Percentiles rank a stretch among this genome's conserved stretches.
These are phyloP conservation scores for Kryptolebias marmoratus DNA, from an alignment of 2,113 vertebrate species.

Conservation along the genomic window DNA sequence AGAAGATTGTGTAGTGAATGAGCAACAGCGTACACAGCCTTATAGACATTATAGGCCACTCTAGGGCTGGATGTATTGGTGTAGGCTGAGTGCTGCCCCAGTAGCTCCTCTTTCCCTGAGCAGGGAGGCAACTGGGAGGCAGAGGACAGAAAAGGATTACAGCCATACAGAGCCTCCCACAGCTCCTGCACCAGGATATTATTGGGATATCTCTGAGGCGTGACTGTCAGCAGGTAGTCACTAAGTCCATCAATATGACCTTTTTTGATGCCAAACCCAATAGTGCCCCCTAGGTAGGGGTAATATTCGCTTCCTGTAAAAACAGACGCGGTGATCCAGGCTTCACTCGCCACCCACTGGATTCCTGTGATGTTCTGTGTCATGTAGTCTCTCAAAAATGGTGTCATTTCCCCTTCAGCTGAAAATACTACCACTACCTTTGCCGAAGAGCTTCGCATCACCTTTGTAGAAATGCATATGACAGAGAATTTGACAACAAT, in stretches of 20 bases:
- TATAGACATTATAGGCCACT: slow-evolving; percentile 79
- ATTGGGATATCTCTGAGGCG: slow-evolving; percentile 67
- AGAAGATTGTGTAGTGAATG: slow-evolving; percentile 80
- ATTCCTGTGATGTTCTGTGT: slow-evolving; percentile 78
- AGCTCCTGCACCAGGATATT: slow-evolving; percentile 75
- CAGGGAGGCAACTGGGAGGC: slow-evolving; percentile 55
- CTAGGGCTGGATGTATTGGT: slow-evolving; percentile 76
- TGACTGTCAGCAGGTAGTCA: slow-evolving; percentile 72
- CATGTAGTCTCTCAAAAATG: slow-evolving; percentile 79
- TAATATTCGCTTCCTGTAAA: slow-evolving; percentile 75
- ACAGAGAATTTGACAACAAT: background rate
- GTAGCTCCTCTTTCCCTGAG: slow-evolving; percentile 68
- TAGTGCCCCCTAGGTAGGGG: slow-evolving; percentile 77
- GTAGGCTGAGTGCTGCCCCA: slow-evolving; percentile 70
- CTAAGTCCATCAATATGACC: slow-evolving; percentile 71
- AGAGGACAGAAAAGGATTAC: slow-evolving; percentile 42
- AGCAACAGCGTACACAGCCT: slow-evolving; percentile 77
- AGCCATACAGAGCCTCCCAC: slow-evolving; percentile 79
- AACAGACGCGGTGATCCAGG: slow-evolving; percentile 79
- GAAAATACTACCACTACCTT: slow-evolving; percentile 80
- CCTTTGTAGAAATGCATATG: slow-evolving; percentile 32
- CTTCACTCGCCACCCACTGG: slow-evolving; percentile 83
- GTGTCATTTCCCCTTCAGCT: slow-evolving; percentile 78
- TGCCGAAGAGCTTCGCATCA: slow-evolving; percentile 77
- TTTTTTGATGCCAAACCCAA: slow-evolving; percentile 78